A percentile compares a stretch with the other conserved stretches of the same genome.
Conservation (phyloP, 2,113 vertebrate genomes). For the Nothobranchius kuhntae region DNA sequence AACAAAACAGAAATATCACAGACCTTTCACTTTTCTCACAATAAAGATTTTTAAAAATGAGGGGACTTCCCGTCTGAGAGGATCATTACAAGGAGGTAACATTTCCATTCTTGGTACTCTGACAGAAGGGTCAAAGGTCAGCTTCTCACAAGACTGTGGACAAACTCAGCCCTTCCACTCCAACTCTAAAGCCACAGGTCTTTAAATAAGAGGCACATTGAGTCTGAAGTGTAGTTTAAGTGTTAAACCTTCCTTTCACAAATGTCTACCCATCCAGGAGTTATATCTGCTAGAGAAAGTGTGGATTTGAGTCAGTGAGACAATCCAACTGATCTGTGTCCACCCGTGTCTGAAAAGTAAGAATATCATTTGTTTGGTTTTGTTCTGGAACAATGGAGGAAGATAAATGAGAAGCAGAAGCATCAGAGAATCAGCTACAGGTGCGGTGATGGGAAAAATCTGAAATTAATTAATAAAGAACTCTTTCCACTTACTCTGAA, state of each 20-base stretch:
- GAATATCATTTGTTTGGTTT: conserved; percentile 59
- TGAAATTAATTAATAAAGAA: too few species aligned
- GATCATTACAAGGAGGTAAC: conserved; percentile 31
- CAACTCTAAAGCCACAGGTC: conserved; percentile 3
- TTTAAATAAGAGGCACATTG: conserved; percentile 11
- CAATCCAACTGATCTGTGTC: too few species aligned
- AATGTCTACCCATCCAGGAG: conserved; percentile 33
- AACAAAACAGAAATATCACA: conserved; percentile 4
- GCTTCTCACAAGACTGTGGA: conserved; percentile 29
- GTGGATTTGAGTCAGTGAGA: conserved; percentile 6
- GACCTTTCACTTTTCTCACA: conserved; percentile 16
- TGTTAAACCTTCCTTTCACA: conserved; percentile 52
- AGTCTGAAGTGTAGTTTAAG: conserved; percentile 34
- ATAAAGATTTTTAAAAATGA: conserved; percentile 16
- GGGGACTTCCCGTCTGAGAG: conserved; percentile 29
- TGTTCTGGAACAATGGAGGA: neutral
- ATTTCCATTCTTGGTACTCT: conserved; percentile 39
- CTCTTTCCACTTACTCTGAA: neutral
- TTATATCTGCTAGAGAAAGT: conserved; percentile 7
- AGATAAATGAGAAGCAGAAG: neutral
- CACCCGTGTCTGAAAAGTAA: conserved; percentile 6
- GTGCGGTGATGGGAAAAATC: too few species aligned
- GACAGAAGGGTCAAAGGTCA: conserved; percentile 43
- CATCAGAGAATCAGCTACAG: too few species aligned
- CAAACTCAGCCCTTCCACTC: conserved; percentile 29